Evolutionary conservation across 2,888 invertebrate genomes (phyloP), one percentile per base, ranked within the genome.

Genomic region (Coenonympha glycerion): DNA sequence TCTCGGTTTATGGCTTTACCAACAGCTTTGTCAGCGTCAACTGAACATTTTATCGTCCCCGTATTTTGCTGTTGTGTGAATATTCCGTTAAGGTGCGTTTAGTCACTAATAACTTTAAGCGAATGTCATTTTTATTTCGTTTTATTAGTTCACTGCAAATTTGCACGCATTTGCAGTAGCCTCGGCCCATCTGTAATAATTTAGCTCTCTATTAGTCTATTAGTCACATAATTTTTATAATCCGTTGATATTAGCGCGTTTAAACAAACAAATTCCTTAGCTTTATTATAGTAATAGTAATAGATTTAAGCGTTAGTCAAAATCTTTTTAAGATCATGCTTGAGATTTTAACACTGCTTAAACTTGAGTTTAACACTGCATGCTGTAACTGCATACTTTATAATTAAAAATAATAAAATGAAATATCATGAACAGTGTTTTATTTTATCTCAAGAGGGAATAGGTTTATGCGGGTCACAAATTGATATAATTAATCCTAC

Each of bases 401-500:
- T 16, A 3, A 8, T 3, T 33, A 5, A 39, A 9, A 15, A 21
- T 5, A 13, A 21, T 22, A n/a, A n/a, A n/a, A n/a, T 22, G 13
- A 24, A 4, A 24, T 24, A 15, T 3, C 4, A 15, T 2, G 8
- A 8, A 3, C 6, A 2, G 21, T 37, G 13, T 22, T 24, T 39
- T 5, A 5, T 39, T 39, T 39, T 5, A 39, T 24, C 39, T 8
- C 39, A 15, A 9, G 9, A 21, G 22, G 8, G 39, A 39, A 9
- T 24, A 3, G 24, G 9, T 24, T 16, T 15, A 15, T 24, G 39
- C 24, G n/a, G 8, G 39, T 31, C 31, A 31, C 31, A 39, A 22
- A 40, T 40, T 28, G 24, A 30, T 22, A 47, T 22, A 47, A 47
- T 22, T 22, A 22, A 31, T 39, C 19, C 22, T 11, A 21, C 22